Conservation (phyloP, 1,140 invertebrate species). For the Calephelis virginiensis region DNA sequence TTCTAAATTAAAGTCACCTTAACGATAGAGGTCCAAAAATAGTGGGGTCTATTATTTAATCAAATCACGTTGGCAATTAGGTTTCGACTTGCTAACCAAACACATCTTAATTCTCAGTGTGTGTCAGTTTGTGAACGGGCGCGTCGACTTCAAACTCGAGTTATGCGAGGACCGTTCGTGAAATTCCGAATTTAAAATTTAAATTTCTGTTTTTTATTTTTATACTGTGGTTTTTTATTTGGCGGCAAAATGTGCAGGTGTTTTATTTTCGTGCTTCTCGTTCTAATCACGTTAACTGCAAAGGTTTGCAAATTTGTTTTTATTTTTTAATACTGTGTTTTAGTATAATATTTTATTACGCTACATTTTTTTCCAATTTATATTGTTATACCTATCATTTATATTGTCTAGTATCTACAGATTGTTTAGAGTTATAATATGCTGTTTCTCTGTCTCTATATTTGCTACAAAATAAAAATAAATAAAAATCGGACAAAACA, state of each 20-base stretch:
- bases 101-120: conserved; percentile 52
- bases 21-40: conserved; percentile 35
- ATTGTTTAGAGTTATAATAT: no score
- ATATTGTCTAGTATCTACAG: no score
- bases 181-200: conserved; percentile 53
- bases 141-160: conserved; percentile 54
- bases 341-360: background rate
- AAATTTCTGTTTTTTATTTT: conserved; percentile 40
- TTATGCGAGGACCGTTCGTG: conserved; percentile 47
- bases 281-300: conserved; percentile 53
- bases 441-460: no score
- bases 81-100: conserved; percentile 32
- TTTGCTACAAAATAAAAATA: no score
- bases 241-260: conserved; percentile 62
- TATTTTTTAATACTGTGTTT: conserved; percentile 14
- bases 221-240: conserved; percentile 33
- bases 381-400: no score
- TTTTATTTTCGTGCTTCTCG: conserved; percentile 52
- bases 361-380: no score
- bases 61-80: conserved; percentile 56
- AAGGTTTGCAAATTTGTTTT: conserved; percentile 49
- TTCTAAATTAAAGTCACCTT: conserved; percentile 15
- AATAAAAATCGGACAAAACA: no score
- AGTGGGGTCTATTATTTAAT: conserved; percentile 54
- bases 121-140: conserved; percentile 51